phyloP scores from a whole-genome alignment of 2,113 vertebrate species.

The Thermophis baileyi region DNA sequence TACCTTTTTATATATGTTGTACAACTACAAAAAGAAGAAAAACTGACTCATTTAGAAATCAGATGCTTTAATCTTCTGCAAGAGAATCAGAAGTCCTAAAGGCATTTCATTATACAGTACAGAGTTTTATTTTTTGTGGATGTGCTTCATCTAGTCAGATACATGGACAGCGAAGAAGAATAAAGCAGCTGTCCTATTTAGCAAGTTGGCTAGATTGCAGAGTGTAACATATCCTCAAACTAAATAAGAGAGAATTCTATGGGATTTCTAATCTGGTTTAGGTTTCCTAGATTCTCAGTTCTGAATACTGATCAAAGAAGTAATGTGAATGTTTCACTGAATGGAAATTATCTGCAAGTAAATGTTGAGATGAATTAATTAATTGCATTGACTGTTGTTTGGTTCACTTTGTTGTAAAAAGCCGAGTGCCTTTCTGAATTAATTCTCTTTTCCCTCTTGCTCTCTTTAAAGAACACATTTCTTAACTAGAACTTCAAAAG shows the following conservation, averaged over 20 bases:
- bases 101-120: background rate
- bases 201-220: background rate
- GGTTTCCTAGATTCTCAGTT: background rate
- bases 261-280: background rate
- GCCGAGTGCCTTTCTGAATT: background rate
- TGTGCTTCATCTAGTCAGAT: background rate
- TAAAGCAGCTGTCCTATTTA: background rate
- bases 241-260: background rate
- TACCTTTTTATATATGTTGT: background rate
- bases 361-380: background rate
- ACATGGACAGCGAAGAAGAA: background rate
- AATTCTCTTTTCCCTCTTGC: background rate
- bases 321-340: background rate
- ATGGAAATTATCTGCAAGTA: background rate
- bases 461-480: background rate
- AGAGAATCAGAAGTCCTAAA: background rate
- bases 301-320: background rate
- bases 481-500: background rate
- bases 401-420: background rate
- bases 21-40: background rate
- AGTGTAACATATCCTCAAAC: background rate
- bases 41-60: background rate
- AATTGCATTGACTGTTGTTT: background rate
- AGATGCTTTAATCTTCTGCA: background rate
- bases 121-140: background rate